These are phyloP conservation scores for Hirudo medicinalis DNA, from an alignment of 1,140 invertebrate species.

Conservation along the genomic window DNA sequence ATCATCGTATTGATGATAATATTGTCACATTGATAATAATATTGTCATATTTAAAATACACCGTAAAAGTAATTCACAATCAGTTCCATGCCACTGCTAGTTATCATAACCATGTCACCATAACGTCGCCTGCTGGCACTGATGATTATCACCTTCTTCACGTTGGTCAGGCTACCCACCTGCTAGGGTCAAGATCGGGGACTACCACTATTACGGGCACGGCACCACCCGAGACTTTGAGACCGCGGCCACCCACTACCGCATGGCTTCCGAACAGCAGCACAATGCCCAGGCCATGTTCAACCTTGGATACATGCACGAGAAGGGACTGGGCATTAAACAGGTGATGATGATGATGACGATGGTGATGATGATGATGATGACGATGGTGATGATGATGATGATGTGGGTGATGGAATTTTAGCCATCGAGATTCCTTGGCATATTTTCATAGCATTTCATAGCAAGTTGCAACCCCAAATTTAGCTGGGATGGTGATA, in stretches of 20 bases:
- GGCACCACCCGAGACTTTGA: conserved; percentile 73
- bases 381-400: neutral
- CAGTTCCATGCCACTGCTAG: no score
- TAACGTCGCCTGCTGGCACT: no score
- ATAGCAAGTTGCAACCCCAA: no score
- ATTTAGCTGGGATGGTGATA: neutral
- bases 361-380: neutral
- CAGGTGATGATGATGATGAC: conserved; percentile 37
- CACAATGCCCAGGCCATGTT: conserved; percentile 97
- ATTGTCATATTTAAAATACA: no score
- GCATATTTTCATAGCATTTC: no score
- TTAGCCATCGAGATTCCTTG: no score
- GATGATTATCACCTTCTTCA: no score
- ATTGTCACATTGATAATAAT: no score
- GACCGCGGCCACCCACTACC: conserved; percentile 72
- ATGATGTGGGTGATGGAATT: no score
- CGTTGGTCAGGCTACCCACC: conserved; percentile 43
- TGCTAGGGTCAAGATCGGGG: conserved; percentile 81
- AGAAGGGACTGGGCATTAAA: conserved; percentile 80
- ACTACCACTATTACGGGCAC: conserved; percentile 83
- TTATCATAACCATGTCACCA: no score
- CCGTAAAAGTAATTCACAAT: no score
- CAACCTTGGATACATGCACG: conserved; percentile 98
- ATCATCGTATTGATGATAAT: no score
- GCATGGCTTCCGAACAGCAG: conserved; percentile 83